Base-by-base conservation (phyloP, 2,113 vertebrate species). In the Channa argus region DNA sequence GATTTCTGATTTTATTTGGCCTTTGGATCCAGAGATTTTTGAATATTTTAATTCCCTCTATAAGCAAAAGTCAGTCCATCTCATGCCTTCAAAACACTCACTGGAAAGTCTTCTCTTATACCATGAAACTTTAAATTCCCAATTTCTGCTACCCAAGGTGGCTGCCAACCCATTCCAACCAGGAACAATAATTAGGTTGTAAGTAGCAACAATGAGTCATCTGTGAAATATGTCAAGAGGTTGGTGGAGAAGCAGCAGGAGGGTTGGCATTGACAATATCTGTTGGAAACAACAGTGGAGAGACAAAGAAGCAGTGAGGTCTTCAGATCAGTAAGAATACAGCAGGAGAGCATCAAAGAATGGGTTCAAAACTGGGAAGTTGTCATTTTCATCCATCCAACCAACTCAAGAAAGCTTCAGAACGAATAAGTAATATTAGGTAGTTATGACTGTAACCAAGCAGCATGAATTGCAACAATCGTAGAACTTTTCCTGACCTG, bases 371-470 rank as follows among this genome's bases (percentile, higher is more conserved):
- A 83, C 38, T 70, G 36, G 36, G 65, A 72, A 54, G 50, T 59
- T 74, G 74, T 67, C 72, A 65, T 24, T 15, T 85, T 44, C 45
- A 72, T 44, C 87, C 79, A 72, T 61, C 65, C 45, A 59, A 34
- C 60, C 49, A 63, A 71, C 73, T 81, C 50, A 34, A 71, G 67
- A 73, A 41, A 54, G 49, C 78, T 71, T 52, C 47, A 33, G 45
- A 45, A 72, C 75, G 38, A 84, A 84, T 72, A 71, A 75, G 37
- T 64, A 44, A 82, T 66, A 47, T 58, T 68, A 73, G 37, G 33
- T 70, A 75, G 75, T 79, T 76, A 77, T 87, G 71, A 76, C 14
- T 14, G n/a, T 34, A 53, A 74, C 61, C 43, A 68, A 39, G 15
- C 24, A 43, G 41, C 8, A 33, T 65, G 44, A 72, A 36, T 1